A percentile compares a stretch with the other conserved stretches of the same genome.
These are phyloP conservation scores for Eriosoma lanigerum DNA, from an alignment of 1,140 invertebrate genomes.

Conservation along the genomic window DNA sequence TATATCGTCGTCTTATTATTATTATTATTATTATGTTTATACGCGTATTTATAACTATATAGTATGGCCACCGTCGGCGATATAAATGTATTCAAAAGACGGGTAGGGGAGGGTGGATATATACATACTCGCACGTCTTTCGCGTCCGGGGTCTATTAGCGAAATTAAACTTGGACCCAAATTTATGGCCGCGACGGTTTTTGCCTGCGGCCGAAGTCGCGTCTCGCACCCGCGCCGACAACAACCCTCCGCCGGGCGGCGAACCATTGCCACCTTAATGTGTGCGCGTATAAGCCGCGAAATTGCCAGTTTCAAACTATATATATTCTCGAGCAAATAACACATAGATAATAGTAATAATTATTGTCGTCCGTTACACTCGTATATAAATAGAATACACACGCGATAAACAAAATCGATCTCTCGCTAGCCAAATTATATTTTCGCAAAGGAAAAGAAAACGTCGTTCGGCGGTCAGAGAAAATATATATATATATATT, in stretches of 20 bases:
- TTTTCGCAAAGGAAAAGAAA: no score
- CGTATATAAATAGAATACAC: no score
- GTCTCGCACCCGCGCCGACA: neutral
- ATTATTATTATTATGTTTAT: no score
- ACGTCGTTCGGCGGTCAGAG: neutral
- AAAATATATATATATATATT: neutral
- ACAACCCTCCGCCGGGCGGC: neutral
- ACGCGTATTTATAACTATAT: no score
- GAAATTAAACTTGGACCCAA: constrained; percentile 37
- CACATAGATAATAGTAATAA: no score
- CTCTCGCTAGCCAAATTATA: no score
- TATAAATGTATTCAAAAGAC: constrained; percentile 32
- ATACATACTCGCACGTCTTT: neutral
- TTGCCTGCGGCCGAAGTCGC: neutral
- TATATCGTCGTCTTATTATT: no score
- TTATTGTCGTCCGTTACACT: no score
- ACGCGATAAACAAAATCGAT: no score
- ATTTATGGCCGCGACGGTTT: constrained; percentile 14
- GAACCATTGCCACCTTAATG: neutral
- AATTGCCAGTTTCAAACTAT: no score
- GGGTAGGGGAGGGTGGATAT: neutral
- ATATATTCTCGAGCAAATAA: no score
- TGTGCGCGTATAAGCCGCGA: neutral
- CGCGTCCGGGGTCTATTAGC: constrained; percentile 31
- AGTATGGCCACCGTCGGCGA: neutral